Percentiles rank a stretch among this genome's conserved stretches.
Conservation (phyloP, 2,113 vertebrate genomes). For the Leucopsar rothschildi region DNA sequence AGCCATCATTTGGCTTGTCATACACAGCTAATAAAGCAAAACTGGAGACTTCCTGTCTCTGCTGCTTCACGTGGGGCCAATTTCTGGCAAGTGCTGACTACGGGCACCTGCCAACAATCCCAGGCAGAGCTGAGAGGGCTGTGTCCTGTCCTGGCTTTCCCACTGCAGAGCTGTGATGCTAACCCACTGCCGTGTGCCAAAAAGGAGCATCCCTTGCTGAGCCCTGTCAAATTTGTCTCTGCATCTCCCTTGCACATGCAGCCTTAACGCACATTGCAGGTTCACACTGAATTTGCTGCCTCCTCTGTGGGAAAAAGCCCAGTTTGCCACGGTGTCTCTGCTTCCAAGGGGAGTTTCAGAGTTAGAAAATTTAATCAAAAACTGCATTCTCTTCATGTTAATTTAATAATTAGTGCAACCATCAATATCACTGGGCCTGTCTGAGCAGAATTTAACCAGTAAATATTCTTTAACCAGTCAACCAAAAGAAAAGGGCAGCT, state of each 20-base stretch:
- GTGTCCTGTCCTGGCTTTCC: neutral
- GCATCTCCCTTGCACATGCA: fast-evolving
- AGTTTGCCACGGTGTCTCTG: fast-evolving
- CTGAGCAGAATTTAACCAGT: neutral
- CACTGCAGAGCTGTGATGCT: neutral
- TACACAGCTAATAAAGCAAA: constrained; percentile 3
- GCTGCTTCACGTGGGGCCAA: neutral
- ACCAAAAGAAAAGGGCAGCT: neutral
- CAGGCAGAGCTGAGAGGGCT: neutral
- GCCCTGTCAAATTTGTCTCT: neutral
- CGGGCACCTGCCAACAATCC: neutral
- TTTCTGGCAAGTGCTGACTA: neutral
- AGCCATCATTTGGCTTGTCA: constrained; percentile 1
- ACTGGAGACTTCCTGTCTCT: neutral
- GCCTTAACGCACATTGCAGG: neutral
- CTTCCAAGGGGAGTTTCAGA: neutral
- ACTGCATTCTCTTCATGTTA: neutral
- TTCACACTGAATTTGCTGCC: neutral
- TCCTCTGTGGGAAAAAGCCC: neutral
- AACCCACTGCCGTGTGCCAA: neutral
- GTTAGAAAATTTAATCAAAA: neutral
- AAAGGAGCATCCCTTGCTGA: neutral
- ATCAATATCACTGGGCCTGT: neutral
- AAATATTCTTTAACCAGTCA: neutral
- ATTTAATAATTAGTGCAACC: neutral